A percentile compares a stretch with the other conserved stretches of the same genome.
These are phyloP conservation scores for Masticophis lateralis DNA, from an alignment of 2,797 vertebrate genomes.

Conservation along the genomic window DNA sequence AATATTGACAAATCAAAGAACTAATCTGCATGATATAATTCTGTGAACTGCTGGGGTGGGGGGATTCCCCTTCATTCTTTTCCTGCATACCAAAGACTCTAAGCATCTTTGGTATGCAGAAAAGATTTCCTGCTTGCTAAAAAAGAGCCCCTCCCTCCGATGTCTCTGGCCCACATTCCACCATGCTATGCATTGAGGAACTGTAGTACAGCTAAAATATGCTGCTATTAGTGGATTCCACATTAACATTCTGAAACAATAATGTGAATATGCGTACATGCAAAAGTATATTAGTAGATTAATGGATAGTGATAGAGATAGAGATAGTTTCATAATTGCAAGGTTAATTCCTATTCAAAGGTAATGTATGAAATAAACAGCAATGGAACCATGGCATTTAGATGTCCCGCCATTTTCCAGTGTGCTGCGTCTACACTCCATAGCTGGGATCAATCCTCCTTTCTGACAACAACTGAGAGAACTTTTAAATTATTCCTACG, in stretches of 20 bases:
- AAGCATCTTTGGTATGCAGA: background rate
- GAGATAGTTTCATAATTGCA: background rate
- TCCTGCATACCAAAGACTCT: background rate
- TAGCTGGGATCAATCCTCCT: no score
- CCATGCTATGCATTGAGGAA: background rate
- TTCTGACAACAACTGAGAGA: no score
- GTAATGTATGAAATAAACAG: background rate
- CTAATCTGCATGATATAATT: background rate
- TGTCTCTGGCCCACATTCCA: background rate
- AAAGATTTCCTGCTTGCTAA: background rate
- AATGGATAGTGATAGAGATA: background rate
- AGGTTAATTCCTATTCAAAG: background rate
- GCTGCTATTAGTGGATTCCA: background rate
- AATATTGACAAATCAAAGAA: background rate
- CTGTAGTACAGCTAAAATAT: background rate
- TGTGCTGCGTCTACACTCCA: no score
- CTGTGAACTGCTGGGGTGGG: background rate
- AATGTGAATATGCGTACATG: background rate
- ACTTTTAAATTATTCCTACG: no score
- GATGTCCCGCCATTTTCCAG: background rate
- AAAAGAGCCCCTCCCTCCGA: background rate
- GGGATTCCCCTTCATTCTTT: background rate
- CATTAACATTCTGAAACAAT: background rate
- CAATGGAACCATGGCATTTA: background rate
- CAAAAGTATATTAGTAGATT: background rate